Conservation (phyloP, 37 sponge, comb jelly and placozoan species). For the Hormiphora californensis region DNA sequence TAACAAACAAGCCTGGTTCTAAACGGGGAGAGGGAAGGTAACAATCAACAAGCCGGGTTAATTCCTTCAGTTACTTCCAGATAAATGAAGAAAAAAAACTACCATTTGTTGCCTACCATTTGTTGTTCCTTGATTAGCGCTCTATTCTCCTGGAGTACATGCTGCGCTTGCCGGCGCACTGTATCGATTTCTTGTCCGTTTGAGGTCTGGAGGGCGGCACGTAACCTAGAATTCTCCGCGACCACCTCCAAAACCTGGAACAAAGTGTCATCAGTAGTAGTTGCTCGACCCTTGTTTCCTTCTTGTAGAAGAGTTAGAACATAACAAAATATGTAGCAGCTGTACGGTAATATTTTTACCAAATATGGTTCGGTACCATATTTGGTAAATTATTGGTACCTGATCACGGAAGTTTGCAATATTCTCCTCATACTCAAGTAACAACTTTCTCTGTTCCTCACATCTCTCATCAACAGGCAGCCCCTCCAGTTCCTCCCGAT, state of each 20-base stretch:
- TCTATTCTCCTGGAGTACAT: constrained; percentile 25
- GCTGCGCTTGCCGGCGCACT: background rate
- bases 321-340: too few species aligned
- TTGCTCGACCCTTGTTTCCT: too few species aligned
- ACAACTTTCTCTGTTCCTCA: background rate
- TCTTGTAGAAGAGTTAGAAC: too few species aligned
- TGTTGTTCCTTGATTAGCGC: constrained; percentile 50
- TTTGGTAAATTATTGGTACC: background rate
- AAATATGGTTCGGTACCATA: too few species aligned
- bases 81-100: too few species aligned
- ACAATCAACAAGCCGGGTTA: too few species aligned
- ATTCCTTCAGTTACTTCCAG: too few species aligned
- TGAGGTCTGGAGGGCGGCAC: background rate
- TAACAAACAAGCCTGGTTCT: too few species aligned
- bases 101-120: too few species aligned
- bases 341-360: too few species aligned
- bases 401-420: constrained; percentile 19
- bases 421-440: constrained; percentile 17
- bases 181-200: background rate
- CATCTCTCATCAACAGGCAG: background rate
- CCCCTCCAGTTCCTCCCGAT: background rate
- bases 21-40: too few species aligned
- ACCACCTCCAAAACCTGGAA: background rate
- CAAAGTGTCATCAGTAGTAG: too few species aligned
- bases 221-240: constrained; percentile 21